A percentile compares a stretch with the other conserved stretches of the same genome.
Evolutionary conservation across 2,888 invertebrate genomes (phyloP).

Genomic region (Mongoloraphidia duomilia): DNA sequence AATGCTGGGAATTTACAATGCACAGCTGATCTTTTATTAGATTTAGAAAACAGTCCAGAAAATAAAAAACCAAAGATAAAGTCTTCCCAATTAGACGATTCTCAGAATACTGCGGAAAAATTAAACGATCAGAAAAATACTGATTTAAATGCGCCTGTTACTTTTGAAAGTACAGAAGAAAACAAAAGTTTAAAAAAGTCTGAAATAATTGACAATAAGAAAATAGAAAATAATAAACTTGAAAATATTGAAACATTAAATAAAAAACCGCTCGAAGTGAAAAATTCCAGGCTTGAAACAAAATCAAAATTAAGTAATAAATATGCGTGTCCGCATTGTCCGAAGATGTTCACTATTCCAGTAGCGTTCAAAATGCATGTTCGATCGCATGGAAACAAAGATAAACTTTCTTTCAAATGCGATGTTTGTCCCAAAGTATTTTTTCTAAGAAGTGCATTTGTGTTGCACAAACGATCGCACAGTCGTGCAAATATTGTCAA

Average conservation of each 20-base stretch:
- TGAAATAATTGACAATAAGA: neutral
- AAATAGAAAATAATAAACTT: neutral
- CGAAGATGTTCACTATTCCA: constrained; percentile 27
- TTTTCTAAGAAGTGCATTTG: constrained; percentile 16
- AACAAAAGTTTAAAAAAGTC: neutral
- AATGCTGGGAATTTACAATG: no score
- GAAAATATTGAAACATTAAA: neutral
- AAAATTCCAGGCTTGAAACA: constrained; percentile 1
- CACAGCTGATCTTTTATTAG: no score
- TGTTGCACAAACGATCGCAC: constrained; percentile 21
- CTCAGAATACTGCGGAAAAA: neutral
- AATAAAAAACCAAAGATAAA: no score
- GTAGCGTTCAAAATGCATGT: constrained; percentile 26
- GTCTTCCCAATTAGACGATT: no score
- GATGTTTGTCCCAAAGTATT: constrained; percentile 22
- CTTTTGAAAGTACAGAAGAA: neutral
- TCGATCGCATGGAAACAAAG: constrained; percentile 22
- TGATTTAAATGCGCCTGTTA: neutral
- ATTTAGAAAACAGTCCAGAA: no score
- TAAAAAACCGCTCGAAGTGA: neutral
- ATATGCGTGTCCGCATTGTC: constrained; percentile 22
- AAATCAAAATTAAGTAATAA: constrained; percentile 18
- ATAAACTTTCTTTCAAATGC: constrained; percentile 18
- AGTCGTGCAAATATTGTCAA: constrained; percentile 1
- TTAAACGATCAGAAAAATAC: neutral